Evolutionary conservation across 2,113 vertebrate genomes (phyloP), one percentile per base, ranked within the genome.

Genomic region (Bos javanicus): DNA sequence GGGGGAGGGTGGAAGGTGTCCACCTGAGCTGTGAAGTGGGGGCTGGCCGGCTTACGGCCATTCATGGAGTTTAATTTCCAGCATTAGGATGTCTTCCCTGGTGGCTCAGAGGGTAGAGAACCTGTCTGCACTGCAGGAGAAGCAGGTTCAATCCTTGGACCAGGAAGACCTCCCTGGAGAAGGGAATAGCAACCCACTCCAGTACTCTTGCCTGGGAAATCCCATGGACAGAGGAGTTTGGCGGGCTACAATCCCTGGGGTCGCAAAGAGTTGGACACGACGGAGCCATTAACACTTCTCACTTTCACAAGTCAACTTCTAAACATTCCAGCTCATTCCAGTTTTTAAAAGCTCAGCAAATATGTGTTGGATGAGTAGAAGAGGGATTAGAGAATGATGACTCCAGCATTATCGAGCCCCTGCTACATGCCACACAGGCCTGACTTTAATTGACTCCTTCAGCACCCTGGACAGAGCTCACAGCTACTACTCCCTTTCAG

Each of bases 351-450:
- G 3, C 19, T 30, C 43, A 4, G 17, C 52, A n/a, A 39, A 39
- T 6, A 52, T 14, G 3, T 4, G 17, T 15, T 2, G 52, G 5
- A 9, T 2, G 46, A 89, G 33, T 1, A 67, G 33, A 5, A 67
- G 33, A 5, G 19, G 15, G 33, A 50, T 71, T 25, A 2, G 1
- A 10, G 52, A 59, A 39, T 7, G 21, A 26, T 1, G 17, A 19
- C 16, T 33, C 74, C 12, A 0, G 36, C 15, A 3, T 11, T 13
- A 15, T 5, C 2, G 0, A 16, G n/a, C 25, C 76, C 36, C 33
- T 15, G 54, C 43, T 2, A 2, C 0, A 33, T 4, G 33, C 15
- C n/a, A 6, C 1, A 0, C 6, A 1, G 59, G 6, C 60, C 50
- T 46, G 13, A 50, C 11, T 12, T 7, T 10, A 39, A 76, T 13